Evolutionary conservation across 2,888 invertebrate species (phyloP).

Genomic region (Cephus pygmeus): DNA sequence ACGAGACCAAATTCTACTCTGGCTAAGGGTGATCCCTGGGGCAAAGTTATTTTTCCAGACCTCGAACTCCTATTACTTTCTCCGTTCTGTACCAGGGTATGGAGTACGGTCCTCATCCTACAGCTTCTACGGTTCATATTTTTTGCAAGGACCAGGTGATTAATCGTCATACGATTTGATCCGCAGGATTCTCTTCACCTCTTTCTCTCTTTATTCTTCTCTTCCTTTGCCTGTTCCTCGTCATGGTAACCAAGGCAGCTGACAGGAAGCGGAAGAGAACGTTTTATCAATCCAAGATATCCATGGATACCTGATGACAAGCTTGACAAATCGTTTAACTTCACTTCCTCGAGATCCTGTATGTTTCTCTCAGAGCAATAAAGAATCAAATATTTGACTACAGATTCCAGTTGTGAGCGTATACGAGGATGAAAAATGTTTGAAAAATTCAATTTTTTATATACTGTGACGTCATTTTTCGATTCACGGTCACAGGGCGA

Average conservation of each 20-base stretch:
- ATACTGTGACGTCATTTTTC: too few species aligned
- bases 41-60: slow-evolving; percentile 1
- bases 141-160: neutral
- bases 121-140: neutral
- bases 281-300: slow-evolving; percentile 25
- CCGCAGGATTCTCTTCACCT: neutral
- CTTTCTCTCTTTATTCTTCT: neutral
- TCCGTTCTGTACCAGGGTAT: neutral
- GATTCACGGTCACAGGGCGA: too few species aligned
- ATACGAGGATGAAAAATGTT: neutral
- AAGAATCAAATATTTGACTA: neutral
- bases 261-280: slow-evolving; percentile 7
- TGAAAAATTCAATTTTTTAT: neutral
- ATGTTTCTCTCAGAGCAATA: neutral
- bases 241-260: neutral
- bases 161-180: neutral
- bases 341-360: slow-evolving; percentile 12
- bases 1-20: neutral
- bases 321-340: slow-evolving; percentile 35
- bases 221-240: neutral
- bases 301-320: slow-evolving; percentile 26
- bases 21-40: neutral
- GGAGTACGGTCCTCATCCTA: neutral
- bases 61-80: neutral
- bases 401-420: neutral